Base-by-base conservation (phyloP, 2,888 invertebrate species). In the Hermaeophaga mercurialis region DNA sequence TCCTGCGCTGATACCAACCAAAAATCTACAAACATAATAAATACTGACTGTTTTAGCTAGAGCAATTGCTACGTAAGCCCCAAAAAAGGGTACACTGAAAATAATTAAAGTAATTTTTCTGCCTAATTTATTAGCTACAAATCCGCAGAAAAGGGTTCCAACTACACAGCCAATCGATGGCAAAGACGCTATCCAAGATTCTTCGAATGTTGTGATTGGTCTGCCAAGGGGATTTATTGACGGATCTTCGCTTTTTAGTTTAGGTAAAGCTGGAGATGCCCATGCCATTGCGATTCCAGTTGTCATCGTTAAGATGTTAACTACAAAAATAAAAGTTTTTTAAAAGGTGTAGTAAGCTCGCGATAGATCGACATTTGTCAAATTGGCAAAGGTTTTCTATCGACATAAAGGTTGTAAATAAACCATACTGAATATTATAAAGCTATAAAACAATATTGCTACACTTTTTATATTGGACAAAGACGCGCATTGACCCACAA, bases 61-160 rank as follows among this genome's bases (percentile, higher is more conserved):
- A 0, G 84, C 83, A 41, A 89, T 80, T 6, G 89, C 75, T 14
- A 85, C 72, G 82, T 88, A 93, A 0, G 91, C 88, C 0, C 86
- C 0, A 90, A 56, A 22, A 17, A 52, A 50, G 0, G 56, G 88
- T 0, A 87, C 63, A 0, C 84, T 78, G 9, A 86, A 81, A 4
- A 83, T 74, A 1, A 90, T 71, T 3, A 91, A 76, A 0, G 86
- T 83, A 79, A 81, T 82, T 77, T 88, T 90, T 15, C 89, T 80
- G 0, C 90, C 90, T 47, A 86, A 77, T 64, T 77, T 82, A 44
- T 87, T 84, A 0, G 86, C 84, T 1, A 84, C 75, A 6, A 82
- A 81, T 14, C 89, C 90, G 0, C 86, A 88, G 11, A 83, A 71
- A 68, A 89, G 85, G 0, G 89, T 87, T 1, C 89, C 89, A 76